Percentiles rank a stretch among this genome's conserved stretches.
Evolutionary conservation across 53 echinoderm and acorn worm genomes (phyloP).

Genomic region (Mesocentrotus franciscanus): DNA sequence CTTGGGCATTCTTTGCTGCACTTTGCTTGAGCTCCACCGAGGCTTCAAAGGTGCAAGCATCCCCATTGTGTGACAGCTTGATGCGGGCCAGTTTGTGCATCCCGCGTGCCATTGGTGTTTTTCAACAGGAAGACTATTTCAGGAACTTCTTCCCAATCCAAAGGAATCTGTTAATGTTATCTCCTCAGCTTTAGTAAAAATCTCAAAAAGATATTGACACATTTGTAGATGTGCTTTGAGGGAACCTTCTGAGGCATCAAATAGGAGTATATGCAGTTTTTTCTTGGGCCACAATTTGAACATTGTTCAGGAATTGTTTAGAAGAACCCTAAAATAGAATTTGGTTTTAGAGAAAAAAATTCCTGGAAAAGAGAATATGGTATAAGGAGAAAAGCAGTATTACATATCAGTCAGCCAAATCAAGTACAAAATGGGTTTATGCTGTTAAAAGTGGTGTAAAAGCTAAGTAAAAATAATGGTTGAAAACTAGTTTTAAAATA

Average conservation of each 20-base stretch:
- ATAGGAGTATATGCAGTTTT: too few relatives aligned
- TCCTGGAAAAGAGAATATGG: too few relatives aligned
- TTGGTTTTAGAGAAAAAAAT: too few relatives aligned
- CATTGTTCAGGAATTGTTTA: too few relatives aligned
- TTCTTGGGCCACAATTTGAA: too few relatives aligned
- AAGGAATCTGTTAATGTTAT: not conserved
- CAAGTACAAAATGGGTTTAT: too few relatives aligned
- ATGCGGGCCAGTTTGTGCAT: not conserved
- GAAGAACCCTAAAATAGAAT: too few relatives aligned
- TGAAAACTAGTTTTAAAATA: too few relatives aligned
- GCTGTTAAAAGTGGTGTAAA: too few relatives aligned
- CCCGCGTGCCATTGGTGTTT: not conserved
- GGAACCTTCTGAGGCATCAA: not conserved
- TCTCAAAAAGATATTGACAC: not conserved
- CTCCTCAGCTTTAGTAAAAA: not conserved
- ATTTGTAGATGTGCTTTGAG: not conserved
- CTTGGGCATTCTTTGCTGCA: not conserved
- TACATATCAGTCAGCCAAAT: too few relatives aligned
- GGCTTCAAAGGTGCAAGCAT: not conserved
- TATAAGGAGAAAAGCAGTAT: too few relatives aligned
- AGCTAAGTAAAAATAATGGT: too few relatives aligned
- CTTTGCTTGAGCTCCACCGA: not conserved
- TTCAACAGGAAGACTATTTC: not conserved
- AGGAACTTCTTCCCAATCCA: not conserved
- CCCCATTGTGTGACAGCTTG: slow-evolving; percentile 17